Evolutionary conservation across 2,888 invertebrate genomes (phyloP), one percentile per base, ranked within the genome.

Genomic region (Ophonus ardosiacus): DNA sequence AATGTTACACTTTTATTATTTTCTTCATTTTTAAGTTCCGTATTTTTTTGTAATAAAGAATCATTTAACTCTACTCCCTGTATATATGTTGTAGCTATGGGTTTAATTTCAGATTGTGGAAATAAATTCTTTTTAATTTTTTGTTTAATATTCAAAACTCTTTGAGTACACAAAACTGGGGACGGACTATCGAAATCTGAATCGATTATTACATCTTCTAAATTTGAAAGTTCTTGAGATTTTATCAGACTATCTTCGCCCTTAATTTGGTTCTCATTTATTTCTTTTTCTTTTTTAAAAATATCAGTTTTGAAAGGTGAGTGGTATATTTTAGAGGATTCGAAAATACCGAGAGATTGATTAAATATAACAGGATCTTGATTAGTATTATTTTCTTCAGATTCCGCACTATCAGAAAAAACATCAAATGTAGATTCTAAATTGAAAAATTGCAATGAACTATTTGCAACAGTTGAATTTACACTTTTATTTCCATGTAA

Each of bases 341-440:
- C 40, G 40, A 61, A 61, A 31, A 74, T 61, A 17, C 83, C 83
- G 7, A 83, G n/a, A 15, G 83, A 74, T 10, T 74, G 43, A 43
- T 74, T 83, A 83, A 83, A 83, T 38, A 83, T 7, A 5, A 61
- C n/a, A 7, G 83, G 40, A 61, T 83, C 63, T 6, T 81, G 17
- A 59, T 31, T 31, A 4, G n/a, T 17, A 15, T 17, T 8, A 43
- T 21, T 10, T 40, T 61, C 57, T 40, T 18, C 40, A 63, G 21
- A 13, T 43, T 74, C 76, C 17, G 43, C 18, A 18, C 74, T 83
- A n/a, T 83, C 83, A 38, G 68, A 43, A 56, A 83, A 83, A 61
- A 83, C 38, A 38, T 83, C 83, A 7, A 1, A 31, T 18, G 59
- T 76, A 0, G 83, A 83, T 10, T 83, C 61, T 13, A 83, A 43